Conservation (phyloP, 2,797 vertebrate species). For the Gallinago nigripennis region DNA sequence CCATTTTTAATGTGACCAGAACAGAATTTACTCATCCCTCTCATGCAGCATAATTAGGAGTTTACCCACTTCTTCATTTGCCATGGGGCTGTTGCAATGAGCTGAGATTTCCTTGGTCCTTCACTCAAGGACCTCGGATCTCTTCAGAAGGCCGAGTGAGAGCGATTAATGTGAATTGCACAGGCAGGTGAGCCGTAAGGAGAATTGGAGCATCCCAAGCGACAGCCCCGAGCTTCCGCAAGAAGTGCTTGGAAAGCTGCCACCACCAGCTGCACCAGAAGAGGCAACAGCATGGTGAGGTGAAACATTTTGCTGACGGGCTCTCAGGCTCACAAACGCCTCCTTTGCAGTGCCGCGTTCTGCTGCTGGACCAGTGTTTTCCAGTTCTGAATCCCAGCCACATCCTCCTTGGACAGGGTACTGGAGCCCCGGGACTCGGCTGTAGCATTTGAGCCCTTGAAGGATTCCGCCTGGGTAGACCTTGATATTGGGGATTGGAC, state of each 20-base stretch:
- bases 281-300: not conserved
- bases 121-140: not conserved
- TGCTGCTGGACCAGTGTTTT: not conserved
- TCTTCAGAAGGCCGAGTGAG: not conserved
- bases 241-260: not conserved
- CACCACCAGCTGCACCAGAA: not conserved
- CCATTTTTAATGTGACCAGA: not conserved
- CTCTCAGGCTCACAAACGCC: not conserved
- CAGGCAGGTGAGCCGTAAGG: not conserved
- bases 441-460: not conserved
- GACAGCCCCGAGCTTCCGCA: fast-evolving
- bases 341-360: not conserved
- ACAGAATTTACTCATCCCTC: not conserved
- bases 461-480: not conserved
- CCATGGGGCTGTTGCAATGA: not conserved
- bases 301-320: not conserved
- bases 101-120: not conserved
- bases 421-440: not conserved
- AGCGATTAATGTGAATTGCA: not conserved
- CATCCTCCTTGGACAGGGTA: not conserved
- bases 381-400: not conserved
- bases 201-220: not conserved
- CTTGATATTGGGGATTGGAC: not conserved
- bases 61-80: not conserved
- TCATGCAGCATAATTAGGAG: not conserved